A percentile compares a stretch with the other conserved stretches of the same genome.
Evolutionary conservation across 2,888 invertebrate genomes (phyloP).

Genomic region (Microctonus brassicae): DNA sequence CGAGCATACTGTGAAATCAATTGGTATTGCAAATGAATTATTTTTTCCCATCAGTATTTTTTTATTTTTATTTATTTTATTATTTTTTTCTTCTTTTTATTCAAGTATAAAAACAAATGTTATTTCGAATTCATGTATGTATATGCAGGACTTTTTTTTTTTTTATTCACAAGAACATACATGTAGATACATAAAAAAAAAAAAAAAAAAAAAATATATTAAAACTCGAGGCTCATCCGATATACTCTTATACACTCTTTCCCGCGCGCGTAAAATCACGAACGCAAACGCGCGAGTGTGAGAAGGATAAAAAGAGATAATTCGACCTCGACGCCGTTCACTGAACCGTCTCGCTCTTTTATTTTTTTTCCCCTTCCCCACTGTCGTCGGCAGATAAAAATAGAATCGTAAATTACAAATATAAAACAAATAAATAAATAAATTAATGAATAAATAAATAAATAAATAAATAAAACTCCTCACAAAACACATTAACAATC

Average conservation of each 20-base stretch:
- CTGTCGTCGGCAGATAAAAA: constrained; percentile 30
- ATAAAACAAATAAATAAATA: constrained; percentile 13
- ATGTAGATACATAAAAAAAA: too few species aligned
- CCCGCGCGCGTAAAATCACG: constrained; percentile 25
- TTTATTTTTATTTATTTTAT: too few species aligned
- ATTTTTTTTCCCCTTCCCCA: constrained; percentile 19
- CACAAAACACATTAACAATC: neutral
- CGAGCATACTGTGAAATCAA: too few species aligned
- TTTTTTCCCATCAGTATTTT: too few species aligned
- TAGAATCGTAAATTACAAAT: constrained; percentile 29
- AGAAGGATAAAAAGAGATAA: constrained; percentile 23
- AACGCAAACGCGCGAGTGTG: neutral
- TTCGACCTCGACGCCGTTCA: constrained; percentile 40
- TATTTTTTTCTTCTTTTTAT: too few species aligned
- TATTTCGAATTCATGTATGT: too few species aligned
- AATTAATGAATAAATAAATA: too few species aligned
- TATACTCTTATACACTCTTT: constrained; percentile 23
- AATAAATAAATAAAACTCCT: neutral
- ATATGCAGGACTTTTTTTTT: too few species aligned
- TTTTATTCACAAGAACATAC: too few species aligned
- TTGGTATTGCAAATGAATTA: too few species aligned
- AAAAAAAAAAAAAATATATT: neutral
- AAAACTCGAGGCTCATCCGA: constrained; percentile 9
- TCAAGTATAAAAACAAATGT: too few species aligned
- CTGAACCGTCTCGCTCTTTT: constrained; percentile 35